Base-by-base conservation (phyloP, 1,140 invertebrate species). In the Leptopilina clavipes region DNA sequence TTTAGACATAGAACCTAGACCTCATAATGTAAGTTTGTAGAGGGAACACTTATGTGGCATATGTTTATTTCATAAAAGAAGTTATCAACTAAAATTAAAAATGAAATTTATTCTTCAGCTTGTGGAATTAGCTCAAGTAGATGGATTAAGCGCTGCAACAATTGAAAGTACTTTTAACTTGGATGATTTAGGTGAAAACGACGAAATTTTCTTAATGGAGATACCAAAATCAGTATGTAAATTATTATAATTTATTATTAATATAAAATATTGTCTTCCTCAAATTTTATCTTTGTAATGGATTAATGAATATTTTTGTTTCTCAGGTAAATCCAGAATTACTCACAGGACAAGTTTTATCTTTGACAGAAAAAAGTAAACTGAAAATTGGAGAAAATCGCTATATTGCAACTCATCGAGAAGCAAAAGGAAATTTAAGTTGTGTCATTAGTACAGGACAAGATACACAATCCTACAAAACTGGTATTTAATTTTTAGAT, bases 201-300 rank as follows among this genome's bases (percentile, higher is more conserved):
- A 65, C 22, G 59, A 65, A 65, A 65, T 65, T 14, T 65, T 25
- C 12, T 31, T 65, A n/a, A 65, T 65, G 59, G 59, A 65, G 14
- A 65, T 65, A 14, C 59, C 59, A 31, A 65, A 65, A 31, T 31
- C 22, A 22, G 59, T 65, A 65, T 5, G 19, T 65, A n/a, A 65
- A 17, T 17, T 31, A 31, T 1, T 3, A 31, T 11, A 3, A 44
- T 2, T 12, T 45, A n/a, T 45, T n/a, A 45, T 45, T 45, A 2
- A 45, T 1, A 44, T 44, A 10, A 48, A 14, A 14, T 48, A 10
- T 56, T 3, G 7, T 59, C 22, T 59, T 59, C 56, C 3, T 25
- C 0, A 56, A 22, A 11, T 56, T 19, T 56, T 56, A 10, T 1
- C 1, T 14, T 14, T 5, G 1, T n/a, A 48, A 48, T 14, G 11